Evolutionary conservation across 2,888 invertebrate genomes (phyloP), one percentile per base, ranked within the genome.

Genomic region (Pemphredon lugubris): DNA sequence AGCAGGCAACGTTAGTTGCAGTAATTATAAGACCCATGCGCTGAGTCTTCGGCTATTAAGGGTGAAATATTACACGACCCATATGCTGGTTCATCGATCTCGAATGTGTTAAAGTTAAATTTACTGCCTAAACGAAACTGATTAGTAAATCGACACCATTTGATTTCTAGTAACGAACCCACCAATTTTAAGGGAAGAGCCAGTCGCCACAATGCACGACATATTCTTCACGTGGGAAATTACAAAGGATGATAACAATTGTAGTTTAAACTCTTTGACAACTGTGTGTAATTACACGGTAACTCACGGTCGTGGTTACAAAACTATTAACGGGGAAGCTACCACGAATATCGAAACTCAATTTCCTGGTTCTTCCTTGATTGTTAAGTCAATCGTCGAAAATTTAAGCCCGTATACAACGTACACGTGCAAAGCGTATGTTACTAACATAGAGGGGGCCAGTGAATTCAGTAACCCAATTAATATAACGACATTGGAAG

Each of bases 341-440:
- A 13, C 21, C 14, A 18, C 6, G 4, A 2, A 6, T 37, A 60
- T 74, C 9, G 30, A 64, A 47, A 53, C 61, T 13, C 34, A 14
- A 7, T 58, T 68, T 30, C 26, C 16, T 11, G 59, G 47, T 14
- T 23, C 63, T 21, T 39, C 57, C 14, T 50, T 40, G 2, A 60
- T 67, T 32, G 16, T 72, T 9, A 69, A 75, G 23, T 30, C 72
- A 9, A 80, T 73, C 2, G 68, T 88, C 1, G 11, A 45, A 1
- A 18, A 71, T 37, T 63, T 89, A 4, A 85, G 81, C 66, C 85
- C 89, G 7, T 87, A 77, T 48, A 86, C 87, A 13, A 60, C 21
- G 16, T 89, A 88, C 26, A 47, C 45, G 7, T 89, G 89, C 59
- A 66, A 60, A 14, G 84, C 83, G 14, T 58, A 67, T 4, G 70